These are phyloP conservation scores for Autographa gamma DNA, from an alignment of 2,888 invertebrate species.

Conservation along the genomic window DNA sequence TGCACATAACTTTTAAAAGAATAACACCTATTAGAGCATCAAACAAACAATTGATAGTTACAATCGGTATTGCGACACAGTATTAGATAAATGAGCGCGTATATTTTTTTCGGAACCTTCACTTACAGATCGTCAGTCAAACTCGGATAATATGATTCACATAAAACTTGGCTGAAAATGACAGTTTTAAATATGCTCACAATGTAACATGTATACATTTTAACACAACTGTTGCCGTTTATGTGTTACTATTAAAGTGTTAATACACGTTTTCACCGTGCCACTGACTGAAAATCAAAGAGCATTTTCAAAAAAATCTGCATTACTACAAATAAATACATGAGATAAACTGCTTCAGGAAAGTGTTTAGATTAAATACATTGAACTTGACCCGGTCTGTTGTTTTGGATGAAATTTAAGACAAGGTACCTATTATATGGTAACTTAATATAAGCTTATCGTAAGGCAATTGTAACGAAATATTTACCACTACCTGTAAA, in stretches of 20 bases:
- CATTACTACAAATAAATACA: conserved; percentile 24
- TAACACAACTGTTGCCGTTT: conserved; percentile 16
- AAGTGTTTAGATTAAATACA: conserved; percentile 9
- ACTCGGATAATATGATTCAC: conserved; percentile 5
- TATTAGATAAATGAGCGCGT: conserved; percentile 23
- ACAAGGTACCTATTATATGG: background rate
- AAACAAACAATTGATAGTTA: conserved; percentile 25
- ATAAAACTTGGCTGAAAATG: conserved; percentile 16
- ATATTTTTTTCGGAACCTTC: conserved; percentile 25
- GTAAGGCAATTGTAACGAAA: conserved; percentile 6
- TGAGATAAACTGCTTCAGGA: background rate
- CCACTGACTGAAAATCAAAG: conserved; percentile 28
- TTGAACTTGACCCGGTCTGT: background rate
- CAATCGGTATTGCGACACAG: conserved; percentile 25
- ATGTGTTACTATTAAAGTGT: conserved; percentile 14
- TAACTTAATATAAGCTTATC: conserved; percentile 18
- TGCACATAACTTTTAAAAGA: conserved; percentile 23
- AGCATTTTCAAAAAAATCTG: conserved; percentile 17
- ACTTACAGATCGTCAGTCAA: conserved; percentile 29
- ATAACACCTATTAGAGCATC: conserved; percentile 17
- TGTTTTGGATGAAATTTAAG: conserved; percentile 6
- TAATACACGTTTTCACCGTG: conserved; percentile 14
- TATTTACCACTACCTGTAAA: conserved; percentile 16
- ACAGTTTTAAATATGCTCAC: conserved; percentile 18
- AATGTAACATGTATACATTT: conserved; percentile 27